Conservation (phyloP, 2,888 invertebrate species). For the Scaeva pyrastri region DNA sequence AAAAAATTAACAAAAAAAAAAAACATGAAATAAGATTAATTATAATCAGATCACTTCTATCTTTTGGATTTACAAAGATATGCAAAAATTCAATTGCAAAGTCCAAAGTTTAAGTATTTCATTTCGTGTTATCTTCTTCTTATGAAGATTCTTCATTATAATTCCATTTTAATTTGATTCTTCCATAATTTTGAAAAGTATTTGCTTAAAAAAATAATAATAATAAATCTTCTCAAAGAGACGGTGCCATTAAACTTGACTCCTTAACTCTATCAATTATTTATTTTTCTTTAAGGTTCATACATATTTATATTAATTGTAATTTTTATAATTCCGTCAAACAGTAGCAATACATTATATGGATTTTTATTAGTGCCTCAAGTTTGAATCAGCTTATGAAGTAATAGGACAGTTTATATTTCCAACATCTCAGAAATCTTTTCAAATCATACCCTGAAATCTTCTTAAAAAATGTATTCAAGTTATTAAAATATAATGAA, state of each 20-base stretch:
- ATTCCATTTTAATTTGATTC: too few relatives aligned
- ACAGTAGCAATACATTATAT: not conserved
- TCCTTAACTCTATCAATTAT: not conserved
- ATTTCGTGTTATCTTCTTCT: not conserved
- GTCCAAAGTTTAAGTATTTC: constrained; percentile 1
- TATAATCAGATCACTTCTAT: not conserved
- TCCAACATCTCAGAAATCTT: not conserved
- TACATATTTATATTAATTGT: too few relatives aligned
- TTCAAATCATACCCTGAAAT: too few relatives aligned
- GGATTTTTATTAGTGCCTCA: not conserved
- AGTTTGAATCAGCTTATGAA: not conserved
- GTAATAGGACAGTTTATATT: not conserved
- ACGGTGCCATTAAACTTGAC: constrained; percentile 9
- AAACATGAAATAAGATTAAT: too few relatives aligned
- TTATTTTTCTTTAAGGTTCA: not conserved
- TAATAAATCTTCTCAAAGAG: not conserved
- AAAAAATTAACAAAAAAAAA: too few relatives aligned
- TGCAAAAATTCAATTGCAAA: constrained; percentile 2
- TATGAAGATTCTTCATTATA: too few relatives aligned
- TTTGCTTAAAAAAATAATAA: too few relatives aligned
- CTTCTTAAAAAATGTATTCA: too few relatives aligned
- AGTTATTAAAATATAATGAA: too few relatives aligned
- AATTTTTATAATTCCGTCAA: not conserved
- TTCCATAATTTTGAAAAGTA: too few relatives aligned
- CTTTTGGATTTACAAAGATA: constrained; percentile 12